Evolutionary conservation across 2,797 vertebrate species (phyloP), one percentile per base, ranked within the genome.

Genomic region (Adrianichthys oophorus): DNA sequence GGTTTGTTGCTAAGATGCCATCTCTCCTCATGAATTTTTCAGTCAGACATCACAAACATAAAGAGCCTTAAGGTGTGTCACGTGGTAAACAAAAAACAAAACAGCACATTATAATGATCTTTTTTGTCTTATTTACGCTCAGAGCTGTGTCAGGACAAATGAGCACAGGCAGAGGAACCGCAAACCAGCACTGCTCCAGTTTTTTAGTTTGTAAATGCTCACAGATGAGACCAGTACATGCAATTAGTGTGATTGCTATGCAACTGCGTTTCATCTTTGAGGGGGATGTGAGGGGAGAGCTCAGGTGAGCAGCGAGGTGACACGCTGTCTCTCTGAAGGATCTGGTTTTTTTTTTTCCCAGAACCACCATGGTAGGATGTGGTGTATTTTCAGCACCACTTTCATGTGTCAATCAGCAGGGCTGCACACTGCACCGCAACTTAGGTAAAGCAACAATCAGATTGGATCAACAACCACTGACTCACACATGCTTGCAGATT

Each of bases 241-340:
- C 85, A 87, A 88, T 88, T 89, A 89, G 77, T 78, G 54, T 78
- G 80, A 89, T 83, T 85, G 81, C 86, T 85, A 80, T 84, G 87
- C 81, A 87, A 87, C 82, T 65, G 70, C 79, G 60, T 74, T 63
- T 84, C 64, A 70, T 62, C 80, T 76, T 52, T 62, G 55, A 58
- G 59, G 49, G 53, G 41, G 58, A 64, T 46, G 42, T 18, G 65
- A 57, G 64, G 66, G 65, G 41, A 48, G 60, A 76, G 56, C 70
- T 76, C 65, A 72, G 78, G 69, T 73, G 70, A 46, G 65, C 37
- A 42, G 62, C 21, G 50, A 82, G 81, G 77, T 79, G 72, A 64
- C 72, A 67, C 5, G 56, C 54, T 68, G 32, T 24, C 60, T 53
- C 17, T 65, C 58, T 67, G 58, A 72, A 73, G 50, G 71, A 59